These are phyloP conservation scores for Rhombomys opimus DNA, from an alignment of 2,113 vertebrate genomes.

Conservation along the genomic window DNA sequence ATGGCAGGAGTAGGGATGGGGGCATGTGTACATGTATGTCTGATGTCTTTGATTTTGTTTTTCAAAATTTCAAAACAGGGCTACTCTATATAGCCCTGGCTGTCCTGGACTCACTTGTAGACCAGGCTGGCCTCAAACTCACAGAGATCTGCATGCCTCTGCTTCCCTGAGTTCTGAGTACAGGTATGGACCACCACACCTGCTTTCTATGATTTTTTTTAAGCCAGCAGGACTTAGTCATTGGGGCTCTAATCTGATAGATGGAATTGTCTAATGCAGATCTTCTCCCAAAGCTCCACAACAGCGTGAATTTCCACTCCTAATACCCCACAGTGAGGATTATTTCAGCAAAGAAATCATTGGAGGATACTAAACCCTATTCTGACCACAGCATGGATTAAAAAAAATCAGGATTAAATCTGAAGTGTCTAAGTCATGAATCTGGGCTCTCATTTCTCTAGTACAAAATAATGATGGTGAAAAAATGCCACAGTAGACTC, in stretches of 20 bases:
- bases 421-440: not conserved
- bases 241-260: not conserved
- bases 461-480: not conserved
- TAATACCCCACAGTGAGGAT: not conserved
- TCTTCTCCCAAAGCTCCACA: not conserved
- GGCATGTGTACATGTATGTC: not conserved
- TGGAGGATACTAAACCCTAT: not conserved
- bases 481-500: not conserved
- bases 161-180: no score
- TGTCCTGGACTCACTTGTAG: no score
- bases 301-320: not conserved
- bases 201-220: not conserved
- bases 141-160: no score
- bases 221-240: not conserved
- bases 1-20: not conserved
- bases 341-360: not conserved
- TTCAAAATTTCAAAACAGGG: no score
- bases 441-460: not conserved
- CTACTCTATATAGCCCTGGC: no score
- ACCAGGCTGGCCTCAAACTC: no score
- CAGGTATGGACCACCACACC: no score
- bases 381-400: not conserved
- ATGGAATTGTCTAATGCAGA: not conserved
- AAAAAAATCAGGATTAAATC: not conserved
- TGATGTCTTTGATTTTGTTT: not conserved